phyloP scores from a whole-genome alignment of 2,888 invertebrate genomes.

The Odontomyia ornata region DNA sequence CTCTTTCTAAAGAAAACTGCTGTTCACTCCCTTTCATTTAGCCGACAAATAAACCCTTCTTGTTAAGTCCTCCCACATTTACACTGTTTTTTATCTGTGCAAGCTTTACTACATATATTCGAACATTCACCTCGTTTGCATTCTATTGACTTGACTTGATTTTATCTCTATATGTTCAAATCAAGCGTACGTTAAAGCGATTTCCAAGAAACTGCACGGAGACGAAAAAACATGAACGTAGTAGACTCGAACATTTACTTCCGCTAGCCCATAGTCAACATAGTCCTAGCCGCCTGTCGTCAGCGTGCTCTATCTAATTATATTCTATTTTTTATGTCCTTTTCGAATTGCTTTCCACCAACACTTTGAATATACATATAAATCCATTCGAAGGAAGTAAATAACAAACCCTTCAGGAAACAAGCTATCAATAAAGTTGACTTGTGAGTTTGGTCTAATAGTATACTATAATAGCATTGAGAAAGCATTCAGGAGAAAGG shows the following conservation, averaged over 20 bases:
- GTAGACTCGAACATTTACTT: too few species aligned
- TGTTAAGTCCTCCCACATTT: too few species aligned
- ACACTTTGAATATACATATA: constrained; percentile 23
- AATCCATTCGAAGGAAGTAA: constrained; percentile 34
- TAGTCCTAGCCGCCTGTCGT: too few species aligned
- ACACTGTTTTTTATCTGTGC: too few species aligned
- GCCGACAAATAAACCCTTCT: neutral
- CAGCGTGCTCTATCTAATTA: constrained; percentile 13
- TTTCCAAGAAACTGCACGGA: constrained; percentile 9
- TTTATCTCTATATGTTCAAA: neutral
- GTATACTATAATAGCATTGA: constrained; percentile 2
- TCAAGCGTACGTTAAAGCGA: neutral
- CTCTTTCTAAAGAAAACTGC: neutral
- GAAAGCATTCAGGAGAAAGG: neutral
- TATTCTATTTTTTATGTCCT: constrained; percentile 35
- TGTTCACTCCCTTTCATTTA: constrained; percentile 18
- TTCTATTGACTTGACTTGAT: constrained; percentile 10
- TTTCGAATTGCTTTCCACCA: constrained; percentile 34
- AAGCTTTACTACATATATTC: neutral
- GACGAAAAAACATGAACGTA: constrained; percentile 1
- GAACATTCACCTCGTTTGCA: neutral
- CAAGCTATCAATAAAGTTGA: constrained; percentile 35
- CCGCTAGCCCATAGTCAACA: too few species aligned
- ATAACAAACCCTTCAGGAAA: constrained; percentile 36
- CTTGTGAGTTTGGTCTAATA: neutral